A percentile compares a stretch with the other conserved stretches of the same genome.
phyloP scores from a whole-genome alignment of 1,140 invertebrate species.

The Pteromalus puparum region DNA sequence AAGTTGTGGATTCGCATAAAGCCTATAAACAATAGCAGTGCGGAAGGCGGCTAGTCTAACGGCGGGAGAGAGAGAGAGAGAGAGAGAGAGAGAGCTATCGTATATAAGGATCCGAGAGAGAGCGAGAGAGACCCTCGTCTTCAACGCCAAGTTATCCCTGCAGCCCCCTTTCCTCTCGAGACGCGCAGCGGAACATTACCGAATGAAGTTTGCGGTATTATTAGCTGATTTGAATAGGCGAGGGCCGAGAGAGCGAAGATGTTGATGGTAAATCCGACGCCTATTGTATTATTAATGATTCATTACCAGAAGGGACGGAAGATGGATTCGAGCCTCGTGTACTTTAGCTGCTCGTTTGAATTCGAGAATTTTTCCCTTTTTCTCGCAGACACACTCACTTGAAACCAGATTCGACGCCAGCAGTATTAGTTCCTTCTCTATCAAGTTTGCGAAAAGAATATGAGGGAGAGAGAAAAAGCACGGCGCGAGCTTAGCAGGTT shows the following conservation, averaged over 20 bases:
- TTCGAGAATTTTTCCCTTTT: too few species aligned
- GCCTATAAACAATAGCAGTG: conserved; percentile 3
- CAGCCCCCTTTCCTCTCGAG: conserved; percentile 16
- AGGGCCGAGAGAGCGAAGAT: conserved; percentile 28
- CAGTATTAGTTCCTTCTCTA: neutral
- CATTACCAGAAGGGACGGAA: conserved; percentile 4
- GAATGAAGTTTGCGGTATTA: conserved; percentile 50
- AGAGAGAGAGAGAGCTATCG: neutral
- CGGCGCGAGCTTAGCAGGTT: neutral
- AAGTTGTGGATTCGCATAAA: neutral
- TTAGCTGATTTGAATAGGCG: conserved; percentile 34
- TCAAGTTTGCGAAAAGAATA: neutral
- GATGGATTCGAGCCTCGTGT: neutral
- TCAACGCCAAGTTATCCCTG: neutral
- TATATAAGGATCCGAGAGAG: neutral
- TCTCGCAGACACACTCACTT: neutral
- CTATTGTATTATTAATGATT: conserved; percentile 37
- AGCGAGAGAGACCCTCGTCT: neutral
- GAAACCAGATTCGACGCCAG: neutral
- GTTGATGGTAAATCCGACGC: conserved; percentile 39
- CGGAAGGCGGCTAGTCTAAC: neutral
- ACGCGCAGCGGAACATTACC: conserved; percentile 43
- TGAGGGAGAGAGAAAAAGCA: neutral
- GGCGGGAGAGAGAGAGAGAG: neutral
- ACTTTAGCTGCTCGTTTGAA: neutral